These are phyloP conservation scores for Poeciliopsis presidionis DNA, from an alignment of 2,797 vertebrate genomes.

Conservation along the genomic window DNA sequence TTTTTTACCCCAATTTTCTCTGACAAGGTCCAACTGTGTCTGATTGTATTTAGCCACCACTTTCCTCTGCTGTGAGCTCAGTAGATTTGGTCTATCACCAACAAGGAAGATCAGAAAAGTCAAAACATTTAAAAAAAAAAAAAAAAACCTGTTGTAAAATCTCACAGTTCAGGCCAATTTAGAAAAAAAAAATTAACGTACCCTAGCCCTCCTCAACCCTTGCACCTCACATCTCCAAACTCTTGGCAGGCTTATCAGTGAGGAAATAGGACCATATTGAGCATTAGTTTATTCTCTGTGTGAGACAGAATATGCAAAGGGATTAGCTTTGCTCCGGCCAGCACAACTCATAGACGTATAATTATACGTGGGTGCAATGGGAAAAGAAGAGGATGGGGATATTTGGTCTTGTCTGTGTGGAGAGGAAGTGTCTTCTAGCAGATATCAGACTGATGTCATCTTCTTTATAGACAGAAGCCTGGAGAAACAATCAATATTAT, in stretches of 20 bases:
- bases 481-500: slow-evolving; percentile 30
- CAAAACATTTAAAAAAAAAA: not conserved
- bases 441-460: slow-evolving; percentile 63
- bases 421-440: slow-evolving; percentile 44
- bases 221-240: not conserved
- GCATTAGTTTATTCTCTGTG: slow-evolving; percentile 1
- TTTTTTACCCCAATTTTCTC: slow-evolving; percentile 46
- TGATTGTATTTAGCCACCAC: slow-evolving; percentile 56
- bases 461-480: slow-evolving; percentile 31
- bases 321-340: not conserved
- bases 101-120: not conserved
- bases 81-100: slow-evolving; percentile 37
- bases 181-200: not conserved
- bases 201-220: not conserved
- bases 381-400: slow-evolving; percentile 35
- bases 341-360: slow-evolving; percentile 14
- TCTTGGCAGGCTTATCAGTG: not conserved
- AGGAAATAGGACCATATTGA: not conserved
- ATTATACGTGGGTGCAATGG: slow-evolving; percentile 22
- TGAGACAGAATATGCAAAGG: not conserved
- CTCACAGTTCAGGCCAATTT: not conserved
- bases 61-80: slow-evolving; percentile 49
- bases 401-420: slow-evolving; percentile 47
- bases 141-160: not conserved
- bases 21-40: slow-evolving; percentile 38